Evolutionary conservation across 1,140 invertebrate species (phyloP).

Genomic region (Lepidurus arcticus): DNA sequence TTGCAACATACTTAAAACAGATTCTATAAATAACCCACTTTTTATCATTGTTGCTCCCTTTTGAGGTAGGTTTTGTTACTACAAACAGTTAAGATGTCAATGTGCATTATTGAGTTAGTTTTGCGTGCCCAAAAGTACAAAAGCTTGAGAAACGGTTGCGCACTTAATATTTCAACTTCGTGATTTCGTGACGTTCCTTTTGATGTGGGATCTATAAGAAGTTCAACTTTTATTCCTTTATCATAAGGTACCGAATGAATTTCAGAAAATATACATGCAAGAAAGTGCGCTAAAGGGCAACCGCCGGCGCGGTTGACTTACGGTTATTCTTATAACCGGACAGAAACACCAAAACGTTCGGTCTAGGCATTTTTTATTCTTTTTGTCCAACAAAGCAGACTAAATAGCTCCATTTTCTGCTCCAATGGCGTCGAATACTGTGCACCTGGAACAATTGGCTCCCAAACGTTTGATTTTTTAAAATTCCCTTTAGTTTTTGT

Average conservation of each 20-base stretch:
- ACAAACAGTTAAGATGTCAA: neutral
- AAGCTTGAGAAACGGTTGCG: neutral
- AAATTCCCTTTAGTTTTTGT: too few relatives aligned
- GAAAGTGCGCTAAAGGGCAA: neutral
- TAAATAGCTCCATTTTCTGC: neutral
- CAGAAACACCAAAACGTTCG: neutral
- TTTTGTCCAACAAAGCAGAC: neutral
- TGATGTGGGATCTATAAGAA: neutral
- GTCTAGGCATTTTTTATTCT: neutral
- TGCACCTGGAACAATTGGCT: neutral
- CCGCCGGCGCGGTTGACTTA: neutral
- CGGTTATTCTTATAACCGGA: neutral
- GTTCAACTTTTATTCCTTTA: neutral
- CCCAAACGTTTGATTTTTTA: too few relatives aligned
- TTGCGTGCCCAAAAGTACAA: neutral
- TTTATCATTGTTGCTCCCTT: too few relatives aligned
- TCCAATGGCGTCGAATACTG: neutral
- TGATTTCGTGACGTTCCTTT: neutral
- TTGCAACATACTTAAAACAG: neutral
- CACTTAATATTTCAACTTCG: neutral
- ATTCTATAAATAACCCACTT: too few relatives aligned
- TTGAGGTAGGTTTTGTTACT: neutral
- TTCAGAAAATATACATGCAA: neutral
- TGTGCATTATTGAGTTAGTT: constrained; percentile 3
- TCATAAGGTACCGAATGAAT: neutral